A percentile compares a stretch with the other conserved stretches of the same genome.
phyloP scores from a whole-genome alignment of 2,113 vertebrate species.

The Petrocephalus zakoni region DNA sequence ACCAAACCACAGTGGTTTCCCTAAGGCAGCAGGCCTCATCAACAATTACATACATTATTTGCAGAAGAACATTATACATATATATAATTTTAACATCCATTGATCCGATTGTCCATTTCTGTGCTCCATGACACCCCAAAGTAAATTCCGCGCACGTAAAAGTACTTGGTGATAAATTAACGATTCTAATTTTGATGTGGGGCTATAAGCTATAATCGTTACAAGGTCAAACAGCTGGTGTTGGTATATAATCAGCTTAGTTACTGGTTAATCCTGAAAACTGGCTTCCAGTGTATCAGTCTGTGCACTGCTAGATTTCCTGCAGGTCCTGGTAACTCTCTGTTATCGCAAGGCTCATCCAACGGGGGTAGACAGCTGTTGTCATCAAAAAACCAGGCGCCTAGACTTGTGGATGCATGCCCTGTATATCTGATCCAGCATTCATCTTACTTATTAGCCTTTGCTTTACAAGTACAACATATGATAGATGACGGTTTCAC shows the following conservation, averaged over 20 bases:
- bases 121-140: neutral
- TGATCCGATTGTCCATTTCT: neutral
- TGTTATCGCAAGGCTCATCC: neutral
- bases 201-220: neutral
- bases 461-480: neutral
- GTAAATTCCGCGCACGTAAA: neutral
- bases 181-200: neutral
- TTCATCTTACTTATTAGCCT: neutral
- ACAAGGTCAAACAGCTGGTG: neutral
- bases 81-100: neutral
- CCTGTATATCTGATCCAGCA: neutral
- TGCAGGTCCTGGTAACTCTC: neutral
- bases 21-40: neutral
- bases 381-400: neutral
- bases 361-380: neutral
- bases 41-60: neutral
- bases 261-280: neutral
- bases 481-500: neutral
- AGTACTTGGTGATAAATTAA: neutral
- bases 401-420: neutral
- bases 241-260: neutral
- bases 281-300: neutral
- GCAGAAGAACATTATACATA: neutral
- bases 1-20: neutral
- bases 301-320: neutral